Percentiles rank a stretch among this genome's conserved stretches.
phyloP scores from a whole-genome alignment of 2,113 vertebrate genomes.

The Ageneiosus marmoratus region DNA sequence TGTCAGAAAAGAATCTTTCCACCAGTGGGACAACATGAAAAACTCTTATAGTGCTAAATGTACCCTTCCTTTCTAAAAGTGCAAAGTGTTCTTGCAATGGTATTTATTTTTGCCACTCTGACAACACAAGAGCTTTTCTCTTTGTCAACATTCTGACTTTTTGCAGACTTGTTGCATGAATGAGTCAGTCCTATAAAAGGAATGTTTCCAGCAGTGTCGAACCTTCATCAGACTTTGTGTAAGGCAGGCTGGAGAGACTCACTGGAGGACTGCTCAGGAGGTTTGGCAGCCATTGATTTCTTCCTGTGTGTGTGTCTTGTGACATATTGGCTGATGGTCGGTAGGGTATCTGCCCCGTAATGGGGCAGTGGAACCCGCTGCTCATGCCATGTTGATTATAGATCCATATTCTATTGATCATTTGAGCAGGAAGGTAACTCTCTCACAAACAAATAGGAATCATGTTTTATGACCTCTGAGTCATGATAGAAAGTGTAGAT shows the following conservation, averaged over 20 bases:
- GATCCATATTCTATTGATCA: conserved; percentile 42
- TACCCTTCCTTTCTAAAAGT: neutral
- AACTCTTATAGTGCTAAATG: neutral
- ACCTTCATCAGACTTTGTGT: conserved; percentile 21
- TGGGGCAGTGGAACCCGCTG: conserved; percentile 19
- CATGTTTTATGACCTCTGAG: conserved; percentile 20
- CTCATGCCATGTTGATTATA: conserved; percentile 49
- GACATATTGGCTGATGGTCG: conserved; percentile 48
- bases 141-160: conserved; percentile 21
- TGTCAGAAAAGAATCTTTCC: neutral
- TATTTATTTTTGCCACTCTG: conserved; percentile 14
- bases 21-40: neutral
- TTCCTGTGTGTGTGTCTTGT: conserved; percentile 35
- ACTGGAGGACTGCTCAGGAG: conserved; percentile 19
- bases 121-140: neutral
- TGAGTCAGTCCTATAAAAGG: conserved; percentile 17
- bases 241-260: conserved; percentile 28
- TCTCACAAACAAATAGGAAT: conserved; percentile 25
- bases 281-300: conserved; percentile 49
- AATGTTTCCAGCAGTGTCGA: conserved; percentile 9
- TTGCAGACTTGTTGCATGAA: conserved; percentile 1
- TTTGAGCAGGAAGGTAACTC: conserved; percentile 13
- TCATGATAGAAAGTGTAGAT: conserved; percentile 16
- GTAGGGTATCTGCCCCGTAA: conserved; percentile 38
- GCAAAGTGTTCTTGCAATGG: neutral